phyloP scores from a whole-genome alignment of 2,113 vertebrate genomes.

The Saimiri boliviensis region DNA sequence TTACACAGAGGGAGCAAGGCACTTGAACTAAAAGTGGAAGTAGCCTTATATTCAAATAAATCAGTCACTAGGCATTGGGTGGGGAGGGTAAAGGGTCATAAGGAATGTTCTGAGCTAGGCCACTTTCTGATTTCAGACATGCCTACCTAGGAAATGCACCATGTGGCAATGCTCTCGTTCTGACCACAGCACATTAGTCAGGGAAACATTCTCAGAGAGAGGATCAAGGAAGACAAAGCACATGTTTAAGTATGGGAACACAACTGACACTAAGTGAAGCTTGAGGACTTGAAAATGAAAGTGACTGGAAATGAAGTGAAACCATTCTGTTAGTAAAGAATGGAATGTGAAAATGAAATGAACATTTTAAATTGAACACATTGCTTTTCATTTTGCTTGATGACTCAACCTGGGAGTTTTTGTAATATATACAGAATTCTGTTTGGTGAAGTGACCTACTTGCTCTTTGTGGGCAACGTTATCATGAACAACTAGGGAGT shows the following conservation, averaged over 20 bases:
- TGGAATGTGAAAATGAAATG: slow-evolving; percentile 52
- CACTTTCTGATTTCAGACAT: slow-evolving; percentile 43
- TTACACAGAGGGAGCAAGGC: not conserved
- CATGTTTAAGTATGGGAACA: slow-evolving; percentile 15
- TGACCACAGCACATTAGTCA: slow-evolving; percentile 26
- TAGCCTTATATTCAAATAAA: slow-evolving; percentile 10
- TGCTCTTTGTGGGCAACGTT: not conserved
- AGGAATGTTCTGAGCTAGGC: not conserved
- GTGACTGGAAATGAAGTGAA: slow-evolving; percentile 42
- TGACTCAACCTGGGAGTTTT: slow-evolving; percentile 32
- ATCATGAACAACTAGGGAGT: slow-evolving; percentile 3
- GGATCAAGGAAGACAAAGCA: not conserved
- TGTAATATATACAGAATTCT: slow-evolving; percentile 11
- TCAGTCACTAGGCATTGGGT: not conserved
- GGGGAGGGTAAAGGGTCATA: not conserved
- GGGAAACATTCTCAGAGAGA: slow-evolving; percentile 5
- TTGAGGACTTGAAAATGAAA: slow-evolving; percentile 64
- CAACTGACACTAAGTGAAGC: not conserved
- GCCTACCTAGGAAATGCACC: slow-evolving; percentile 23
- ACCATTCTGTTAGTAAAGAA: slow-evolving; percentile 10
- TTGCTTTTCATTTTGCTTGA: not conserved
- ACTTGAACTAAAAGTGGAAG: not conserved
- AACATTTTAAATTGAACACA: not conserved
- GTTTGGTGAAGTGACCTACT: not conserved
- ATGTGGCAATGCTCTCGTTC: not conserved